These are phyloP conservation scores for Hystrix brachyura DNA, from an alignment of 2,113 vertebrate genomes.

Conservation along the genomic window DNA sequence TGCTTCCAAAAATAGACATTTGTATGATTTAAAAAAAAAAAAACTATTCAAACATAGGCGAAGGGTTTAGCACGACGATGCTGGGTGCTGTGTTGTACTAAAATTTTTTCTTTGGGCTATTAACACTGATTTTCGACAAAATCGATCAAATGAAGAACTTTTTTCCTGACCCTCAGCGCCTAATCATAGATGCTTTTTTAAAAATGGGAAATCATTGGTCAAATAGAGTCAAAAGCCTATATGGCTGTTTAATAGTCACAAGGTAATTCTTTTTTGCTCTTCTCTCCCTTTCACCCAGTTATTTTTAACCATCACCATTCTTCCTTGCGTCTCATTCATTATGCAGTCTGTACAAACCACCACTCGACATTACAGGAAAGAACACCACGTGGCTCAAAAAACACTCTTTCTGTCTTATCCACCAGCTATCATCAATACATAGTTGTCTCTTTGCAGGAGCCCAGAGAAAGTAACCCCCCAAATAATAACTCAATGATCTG, in stretches of 20 bases:
- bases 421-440: not conserved
- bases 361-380: constrained; percentile 15
- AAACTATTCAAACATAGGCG: not conserved
- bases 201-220: not conserved
- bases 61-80: constrained; percentile 15
- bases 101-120: not conserved
- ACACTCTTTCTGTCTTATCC: not conserved
- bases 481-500: not conserved
- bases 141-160: not conserved
- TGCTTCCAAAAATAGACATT: constrained; percentile 36
- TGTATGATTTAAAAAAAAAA: not conserved
- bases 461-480: not conserved
- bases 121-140: not conserved
- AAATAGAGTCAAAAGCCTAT: constrained; percentile 33
- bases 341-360: constrained; percentile 59
- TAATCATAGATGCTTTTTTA: not conserved
- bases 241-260: constrained; percentile 47
- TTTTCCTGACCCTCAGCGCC: not conserved
- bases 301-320: constrained; percentile 61
- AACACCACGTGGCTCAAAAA: not conserved
- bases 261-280: not conserved
- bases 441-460: not conserved
- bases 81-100: not conserved
- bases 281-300: not conserved
- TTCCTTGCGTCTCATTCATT: constrained; percentile 56